A percentile compares a stretch with the other conserved stretches of the same genome.
Conservation (phyloP, 2,888 invertebrate genomes). For the Drosophila conformis region DNA sequence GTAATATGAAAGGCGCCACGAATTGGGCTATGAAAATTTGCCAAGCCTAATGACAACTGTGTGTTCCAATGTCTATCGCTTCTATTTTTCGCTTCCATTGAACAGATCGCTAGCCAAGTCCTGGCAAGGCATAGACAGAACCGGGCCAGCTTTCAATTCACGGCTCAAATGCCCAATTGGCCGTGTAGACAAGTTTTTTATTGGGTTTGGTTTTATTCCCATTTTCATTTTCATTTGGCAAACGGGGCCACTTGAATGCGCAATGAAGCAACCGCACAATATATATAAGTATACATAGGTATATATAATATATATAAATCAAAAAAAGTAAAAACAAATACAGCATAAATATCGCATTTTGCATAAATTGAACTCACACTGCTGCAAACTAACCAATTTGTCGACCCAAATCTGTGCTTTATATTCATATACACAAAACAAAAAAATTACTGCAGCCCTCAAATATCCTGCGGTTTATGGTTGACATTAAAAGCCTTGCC, state of each 20-base stretch:
- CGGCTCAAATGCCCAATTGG: conserved; percentile 67
- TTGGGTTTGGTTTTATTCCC: conserved; percentile 27
- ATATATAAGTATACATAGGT: neutral
- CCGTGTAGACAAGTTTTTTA: conserved; percentile 62
- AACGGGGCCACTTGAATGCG: conserved; percentile 76
- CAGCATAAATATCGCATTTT: conserved; percentile 41
- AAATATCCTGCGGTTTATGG: conserved; percentile 48
- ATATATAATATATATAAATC: conserved; percentile 15
- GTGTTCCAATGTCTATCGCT: conserved; percentile 4
- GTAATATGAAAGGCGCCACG: conserved; percentile 55
- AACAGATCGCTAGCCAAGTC: conserved; percentile 20
- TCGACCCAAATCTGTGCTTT: conserved; percentile 54
- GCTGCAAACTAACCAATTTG: conserved; percentile 42
- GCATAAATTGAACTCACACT: conserved; percentile 53
- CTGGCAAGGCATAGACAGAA: conserved; percentile 30
- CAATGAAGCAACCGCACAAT: conserved; percentile 61
- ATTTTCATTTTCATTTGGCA: conserved; percentile 58
- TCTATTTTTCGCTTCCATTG: neutral
- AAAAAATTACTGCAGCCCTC: conserved; percentile 31
- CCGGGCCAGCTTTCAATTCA: conserved; percentile 38
- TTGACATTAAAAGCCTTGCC: conserved; percentile 51
- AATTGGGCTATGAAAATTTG: conserved; percentile 69
- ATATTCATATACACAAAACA: conserved; percentile 48
- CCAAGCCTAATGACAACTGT: conserved; percentile 54
- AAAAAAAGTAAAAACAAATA: conserved; percentile 12